Base-by-base conservation (phyloP, 2,888 invertebrate genomes). In the Icerya purchasi region DNA sequence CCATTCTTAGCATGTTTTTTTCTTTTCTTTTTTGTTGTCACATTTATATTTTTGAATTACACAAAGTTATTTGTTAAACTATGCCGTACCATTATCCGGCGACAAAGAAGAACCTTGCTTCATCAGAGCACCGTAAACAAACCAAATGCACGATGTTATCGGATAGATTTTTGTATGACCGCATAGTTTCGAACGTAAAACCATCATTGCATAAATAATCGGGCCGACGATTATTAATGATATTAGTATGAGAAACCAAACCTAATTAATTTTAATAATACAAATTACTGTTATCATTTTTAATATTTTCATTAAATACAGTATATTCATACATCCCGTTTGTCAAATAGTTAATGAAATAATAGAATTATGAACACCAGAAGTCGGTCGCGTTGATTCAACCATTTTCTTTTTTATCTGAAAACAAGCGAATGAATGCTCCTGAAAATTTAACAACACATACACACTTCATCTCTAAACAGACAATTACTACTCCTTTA, bases 51-150 rank as follows among this genome's bases (percentile, higher is more conserved):
- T 20, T 20, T 14, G 20, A n/a, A n/a, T n/a, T 5, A 49, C 36
- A 36, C 10, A 10, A 5, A 19, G 5, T 19, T 8, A 25, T 20
- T 49, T 25, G 49, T 5, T n/a, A 36, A 56, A 24, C 8, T 10
- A 8, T 24, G 51, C 60, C 74, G 75, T 71, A 89, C 89, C 87
- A 68, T 86, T 83, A 62, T 79, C 77, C 0, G 90, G 89, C n/a
- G 81, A 78, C 53, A 88, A 73, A 14, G 80, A 83, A 22, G 86
- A 84, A 56, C 90, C 89, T 72, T 90, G 90, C 68, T 89, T 90
- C 73, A 90, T 79, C 49, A 90, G 76, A 1, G 87, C 87, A 19
- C 88, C 87, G 68, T 89, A 90, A 2, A 84, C 84, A 68, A 89
- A 90, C 89, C 89, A 90, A 64, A 85, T 77, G 68, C 88, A 88